Evolutionary conservation across 2,888 invertebrate species (phyloP).

Genomic region (Ectobius pallidus): DNA sequence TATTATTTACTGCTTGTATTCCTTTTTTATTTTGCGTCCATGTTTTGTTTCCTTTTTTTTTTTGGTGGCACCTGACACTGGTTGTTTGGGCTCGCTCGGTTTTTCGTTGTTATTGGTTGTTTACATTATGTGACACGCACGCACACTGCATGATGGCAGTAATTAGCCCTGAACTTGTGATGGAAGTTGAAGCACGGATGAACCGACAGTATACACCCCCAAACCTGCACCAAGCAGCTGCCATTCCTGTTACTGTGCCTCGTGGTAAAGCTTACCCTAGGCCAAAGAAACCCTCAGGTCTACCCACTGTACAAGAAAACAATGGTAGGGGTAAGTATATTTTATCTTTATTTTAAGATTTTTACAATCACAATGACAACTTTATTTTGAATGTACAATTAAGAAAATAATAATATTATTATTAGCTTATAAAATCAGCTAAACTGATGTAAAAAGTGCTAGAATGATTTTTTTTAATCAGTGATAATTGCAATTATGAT

Average conservation of each 20-base stretch:
- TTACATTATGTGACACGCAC: constrained; percentile 42
- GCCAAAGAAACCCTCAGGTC: constrained; percentile 50
- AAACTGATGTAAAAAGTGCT: too few species aligned
- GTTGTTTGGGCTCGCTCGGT: constrained; percentile 36
- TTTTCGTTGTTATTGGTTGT: constrained; percentile 43
- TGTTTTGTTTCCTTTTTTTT: constrained; percentile 31
- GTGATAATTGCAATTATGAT: too few species aligned
- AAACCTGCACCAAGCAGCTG: constrained; percentile 55
- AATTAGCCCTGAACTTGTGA: constrained; percentile 86
- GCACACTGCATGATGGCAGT: constrained; percentile 61
- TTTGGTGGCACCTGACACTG: constrained; percentile 28
- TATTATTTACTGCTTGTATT: background rate
- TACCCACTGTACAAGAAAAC: constrained; percentile 76
- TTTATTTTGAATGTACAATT: too few species aligned
- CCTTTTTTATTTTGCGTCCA: too few species aligned
- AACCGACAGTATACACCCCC: constrained; percentile 78
- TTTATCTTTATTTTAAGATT: too few species aligned
- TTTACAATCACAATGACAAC: too few species aligned
- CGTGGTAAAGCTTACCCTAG: constrained; percentile 52
- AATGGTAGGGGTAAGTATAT: constrained; percentile 63
- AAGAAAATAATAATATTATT: too few species aligned
- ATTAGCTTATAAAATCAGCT: too few species aligned
- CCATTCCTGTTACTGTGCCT: constrained; percentile 47
- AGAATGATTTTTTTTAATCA: too few species aligned
- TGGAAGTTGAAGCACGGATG: constrained; percentile 90